Evolutionary conservation across 2,797 vertebrate genomes (phyloP), one percentile per base, ranked within the genome.

Genomic region (Pelobates cultripes): DNA sequence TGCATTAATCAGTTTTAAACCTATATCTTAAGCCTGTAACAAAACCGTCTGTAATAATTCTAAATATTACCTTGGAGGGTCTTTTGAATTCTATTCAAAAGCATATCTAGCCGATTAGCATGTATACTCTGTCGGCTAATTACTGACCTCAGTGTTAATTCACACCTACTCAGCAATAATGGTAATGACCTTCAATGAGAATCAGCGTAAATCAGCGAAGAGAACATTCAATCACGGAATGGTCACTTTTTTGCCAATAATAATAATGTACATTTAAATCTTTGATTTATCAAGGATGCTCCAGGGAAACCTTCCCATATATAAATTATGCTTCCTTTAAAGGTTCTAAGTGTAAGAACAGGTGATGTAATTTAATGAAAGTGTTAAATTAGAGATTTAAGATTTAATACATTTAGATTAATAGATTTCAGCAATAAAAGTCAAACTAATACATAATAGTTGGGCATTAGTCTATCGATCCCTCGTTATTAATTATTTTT

Each of bases 341-440:
- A 80, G 28, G 57, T 75, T 6, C 47, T 82, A 79, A 15, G 87
- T 88, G 71, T 15, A 47, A 64, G 7, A 28, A 80, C 69, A 84
- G 43, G 66, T 64, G 74, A 85, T 77, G 79, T 72, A 85, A 84
- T 85, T 85, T 86, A 70, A 17, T 86, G 76, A 71, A 84, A 77
- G 51, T 28, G 77, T 86, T 64, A 82, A 2, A 71, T 63, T 82
- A 74, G 71, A 0, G 0, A 83, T 87, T 15, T 42, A 86, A 42
- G 51, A 61, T 45, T 73, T 82, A 72, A 85, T 77, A 80, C 9
- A 78, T 77, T 72, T 85, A 88, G 67, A 78, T 83, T 15, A 79
- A 63, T 61, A 79, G 44, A 7, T 15, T 55, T 43, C 41, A 40
- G 66, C 45, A 64, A 43, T 10, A 15, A 81, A 60, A 70, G 67